Conservation (phyloP, 1,140 invertebrate species). For the Leucophenga varia region DNA sequence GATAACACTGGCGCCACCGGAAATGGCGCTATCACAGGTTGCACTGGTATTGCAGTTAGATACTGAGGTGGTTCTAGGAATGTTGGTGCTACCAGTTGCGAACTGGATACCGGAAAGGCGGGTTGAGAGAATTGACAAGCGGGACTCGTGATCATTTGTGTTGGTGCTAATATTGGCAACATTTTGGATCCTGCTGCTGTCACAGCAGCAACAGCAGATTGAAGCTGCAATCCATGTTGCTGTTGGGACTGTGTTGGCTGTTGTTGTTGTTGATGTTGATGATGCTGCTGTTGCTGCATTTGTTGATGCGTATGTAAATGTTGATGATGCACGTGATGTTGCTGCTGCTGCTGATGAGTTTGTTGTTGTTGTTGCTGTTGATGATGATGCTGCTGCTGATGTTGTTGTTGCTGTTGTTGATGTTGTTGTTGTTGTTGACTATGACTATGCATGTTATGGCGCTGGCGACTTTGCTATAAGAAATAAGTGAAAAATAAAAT, state of each 20-base stretch:
- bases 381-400: slow-evolving; percentile 18
- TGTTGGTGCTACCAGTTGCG: slow-evolving; percentile 48
- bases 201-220: slow-evolving; percentile 1
- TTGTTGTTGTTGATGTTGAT: slow-evolving; percentile 19
- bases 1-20: slow-evolving; percentile 53
- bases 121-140: slow-evolving; percentile 39
- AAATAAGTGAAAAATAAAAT: neutral
- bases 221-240: slow-evolving; percentile 3
- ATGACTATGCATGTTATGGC: slow-evolving; percentile 4
- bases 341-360: slow-evolving; percentile 25
- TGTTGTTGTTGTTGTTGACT: slow-evolving; percentile 20
- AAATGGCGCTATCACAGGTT: slow-evolving; percentile 59
- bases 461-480: slow-evolving; percentile 36
- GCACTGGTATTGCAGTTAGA: slow-evolving; percentile 64
- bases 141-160: slow-evolving; percentile 29
- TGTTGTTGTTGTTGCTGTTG: slow-evolving; percentile 24
- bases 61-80: slow-evolving; percentile 66
- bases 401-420: slow-evolving; percentile 24
- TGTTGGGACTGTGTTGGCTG: slow-evolving; percentile 26
- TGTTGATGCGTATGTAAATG: slow-evolving; percentile 13
- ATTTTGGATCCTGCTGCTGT: slow-evolving; percentile 35
- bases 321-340: slow-evolving; percentile 14
- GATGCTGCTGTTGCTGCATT: slow-evolving; percentile 20
- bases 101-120: slow-evolving; percentile 34
- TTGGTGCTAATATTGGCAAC: slow-evolving; percentile 26